Conservation (phyloP, 2,888 invertebrate species). For the Hypomecis punctinalis region DNA sequence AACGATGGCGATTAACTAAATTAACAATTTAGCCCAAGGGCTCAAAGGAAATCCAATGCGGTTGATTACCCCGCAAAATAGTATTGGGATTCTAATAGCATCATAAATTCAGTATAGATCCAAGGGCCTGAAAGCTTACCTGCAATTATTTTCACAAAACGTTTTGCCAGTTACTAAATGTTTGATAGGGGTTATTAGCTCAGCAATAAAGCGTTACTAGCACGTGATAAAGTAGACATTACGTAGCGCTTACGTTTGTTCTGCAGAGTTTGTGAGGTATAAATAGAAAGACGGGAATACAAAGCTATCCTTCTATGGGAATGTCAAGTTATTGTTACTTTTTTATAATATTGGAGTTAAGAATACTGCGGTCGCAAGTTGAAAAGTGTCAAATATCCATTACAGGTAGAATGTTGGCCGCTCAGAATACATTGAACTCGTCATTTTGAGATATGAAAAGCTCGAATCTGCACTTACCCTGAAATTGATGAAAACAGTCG, state of each 20-base stretch:
- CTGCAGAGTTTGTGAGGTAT: background rate
- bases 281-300: background rate
- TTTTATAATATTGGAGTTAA: no score
- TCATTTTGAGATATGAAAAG: no score
- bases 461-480: no score
- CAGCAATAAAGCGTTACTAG: slow-evolving; percentile 45
- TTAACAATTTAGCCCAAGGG: slow-evolving; percentile 49
- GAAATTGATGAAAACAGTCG: no score
- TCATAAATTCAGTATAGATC: slow-evolving; percentile 34
- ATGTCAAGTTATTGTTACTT: no score
- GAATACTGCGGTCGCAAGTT: no score
- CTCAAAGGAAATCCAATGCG: slow-evolving; percentile 40
- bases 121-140: slow-evolving; percentile 14
- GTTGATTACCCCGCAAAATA: slow-evolving; percentile 40
- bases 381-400: no score
- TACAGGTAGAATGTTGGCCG: no score
- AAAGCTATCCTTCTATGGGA: no score
- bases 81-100: slow-evolving; percentile 39
- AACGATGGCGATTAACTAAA: slow-evolving; percentile 53
- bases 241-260: slow-evolving; percentile 50
- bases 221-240: slow-evolving; percentile 54
- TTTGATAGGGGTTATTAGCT: slow-evolving; percentile 27
- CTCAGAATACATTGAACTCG: no score
- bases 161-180: slow-evolving; percentile 23
- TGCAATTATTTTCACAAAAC: slow-evolving; percentile 31